A percentile compares a stretch with the other conserved stretches of the same genome.
phyloP scores from a whole-genome alignment of 2,113 vertebrate genomes.

The Nothoprocta pentlandii region DNA sequence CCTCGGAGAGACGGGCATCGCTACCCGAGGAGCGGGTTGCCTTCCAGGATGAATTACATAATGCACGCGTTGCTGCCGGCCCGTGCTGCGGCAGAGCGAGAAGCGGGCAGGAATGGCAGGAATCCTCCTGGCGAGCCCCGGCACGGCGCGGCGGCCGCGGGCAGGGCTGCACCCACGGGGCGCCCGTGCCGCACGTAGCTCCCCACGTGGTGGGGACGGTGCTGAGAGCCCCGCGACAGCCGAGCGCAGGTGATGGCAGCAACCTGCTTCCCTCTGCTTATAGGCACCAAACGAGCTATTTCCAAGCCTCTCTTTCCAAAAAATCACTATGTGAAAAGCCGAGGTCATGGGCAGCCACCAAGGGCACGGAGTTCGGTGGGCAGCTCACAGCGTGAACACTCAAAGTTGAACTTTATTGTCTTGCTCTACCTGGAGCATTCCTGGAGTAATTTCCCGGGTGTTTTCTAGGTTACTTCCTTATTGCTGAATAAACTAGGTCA shows the following conservation, averaged over 20 bases:
- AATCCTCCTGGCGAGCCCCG: constrained; percentile 40
- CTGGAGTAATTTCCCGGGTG: constrained; percentile 31
- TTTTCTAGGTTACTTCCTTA: constrained; percentile 58
- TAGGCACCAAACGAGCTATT: neutral
- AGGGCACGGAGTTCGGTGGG: neutral
- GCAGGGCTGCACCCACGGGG: neutral
- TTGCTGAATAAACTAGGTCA: constrained; percentile 26
- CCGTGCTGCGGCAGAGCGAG: neutral
- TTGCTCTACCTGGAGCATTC: neutral
- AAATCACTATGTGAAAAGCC: neutral
- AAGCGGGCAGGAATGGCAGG: constrained; percentile 21
- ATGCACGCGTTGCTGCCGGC: neutral
- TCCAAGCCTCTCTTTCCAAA: neutral
- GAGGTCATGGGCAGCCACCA: neutral
- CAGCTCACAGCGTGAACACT: neutral
- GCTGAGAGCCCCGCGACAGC: neutral
- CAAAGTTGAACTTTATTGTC: neutral
- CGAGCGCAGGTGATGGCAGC: neutral
- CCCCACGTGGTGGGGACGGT: neutral
- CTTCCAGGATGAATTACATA: neutral
- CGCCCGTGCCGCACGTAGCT: neutral
- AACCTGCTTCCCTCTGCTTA: neutral
- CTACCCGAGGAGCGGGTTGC: neutral
- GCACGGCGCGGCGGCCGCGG: neutral
- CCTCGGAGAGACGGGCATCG: neutral